phyloP scores from a whole-genome alignment of 2,797 vertebrate genomes.

The Vipera ursinii region DNA sequence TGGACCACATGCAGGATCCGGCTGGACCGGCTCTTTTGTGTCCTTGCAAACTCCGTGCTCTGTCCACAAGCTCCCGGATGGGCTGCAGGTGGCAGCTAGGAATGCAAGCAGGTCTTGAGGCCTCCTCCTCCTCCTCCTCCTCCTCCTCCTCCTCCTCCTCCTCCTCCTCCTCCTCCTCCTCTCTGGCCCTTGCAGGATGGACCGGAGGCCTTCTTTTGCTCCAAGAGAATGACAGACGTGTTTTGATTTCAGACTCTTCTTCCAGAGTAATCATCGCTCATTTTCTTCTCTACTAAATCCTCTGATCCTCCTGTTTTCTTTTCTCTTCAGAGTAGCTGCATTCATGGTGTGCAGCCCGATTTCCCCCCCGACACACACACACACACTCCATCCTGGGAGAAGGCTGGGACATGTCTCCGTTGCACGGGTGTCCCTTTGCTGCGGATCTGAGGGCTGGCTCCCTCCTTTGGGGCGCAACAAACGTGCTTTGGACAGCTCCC shows the following conservation, averaged over 20 bases:
- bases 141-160: neutral
- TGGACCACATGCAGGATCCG: neutral
- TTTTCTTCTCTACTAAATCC: neutral
- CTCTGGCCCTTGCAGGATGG: neutral
- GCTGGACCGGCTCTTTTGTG: neutral
- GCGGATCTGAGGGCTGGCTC: neutral
- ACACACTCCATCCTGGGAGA: neutral
- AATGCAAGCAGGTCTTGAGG: neutral
- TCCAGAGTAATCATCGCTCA: accelerated
- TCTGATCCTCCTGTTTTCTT: neutral
- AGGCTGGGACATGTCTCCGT: neutral
- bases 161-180: too few relatives aligned
- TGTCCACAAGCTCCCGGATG: neutral
- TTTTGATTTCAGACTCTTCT: neutral
- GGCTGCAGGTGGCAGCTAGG: neutral
- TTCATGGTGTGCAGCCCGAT: neutral
- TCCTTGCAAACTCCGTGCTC: neutral
- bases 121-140: neutral
- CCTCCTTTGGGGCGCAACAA: neutral
- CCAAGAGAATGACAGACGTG: neutral
- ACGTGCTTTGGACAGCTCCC: accelerated
- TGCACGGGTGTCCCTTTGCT: neutral
- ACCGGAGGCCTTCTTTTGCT: neutral
- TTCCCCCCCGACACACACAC: too few relatives aligned
- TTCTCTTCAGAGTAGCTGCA: neutral